A percentile compares a stretch with the other conserved stretches of the same genome.
Evolutionary conservation across 1,140 invertebrate genomes (phyloP).

Genomic region (Anastatus disparis): DNA sequence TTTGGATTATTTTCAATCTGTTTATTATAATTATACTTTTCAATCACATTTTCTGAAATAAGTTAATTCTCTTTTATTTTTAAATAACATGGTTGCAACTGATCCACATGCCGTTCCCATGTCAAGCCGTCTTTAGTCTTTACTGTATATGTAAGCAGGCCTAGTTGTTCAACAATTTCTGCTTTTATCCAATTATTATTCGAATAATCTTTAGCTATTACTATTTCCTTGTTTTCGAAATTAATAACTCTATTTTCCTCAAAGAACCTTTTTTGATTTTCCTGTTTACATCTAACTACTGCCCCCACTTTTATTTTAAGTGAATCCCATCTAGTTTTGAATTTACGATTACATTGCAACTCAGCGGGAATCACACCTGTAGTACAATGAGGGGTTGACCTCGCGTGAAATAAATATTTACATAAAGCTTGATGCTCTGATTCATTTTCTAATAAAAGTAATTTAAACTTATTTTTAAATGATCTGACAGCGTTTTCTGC

Average conservation of each 20-base stretch:
- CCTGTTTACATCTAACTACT: neutral
- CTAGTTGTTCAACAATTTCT: neutral
- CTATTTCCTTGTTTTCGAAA: neutral
- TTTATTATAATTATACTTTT: too few species aligned
- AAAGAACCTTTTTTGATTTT: neutral
- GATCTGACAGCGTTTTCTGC: neutral
- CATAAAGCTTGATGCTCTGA: neutral
- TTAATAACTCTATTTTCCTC: neutral
- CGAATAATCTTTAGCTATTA: neutral
- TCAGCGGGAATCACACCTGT: conserved; percentile 35
- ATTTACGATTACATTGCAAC: conserved; percentile 38
- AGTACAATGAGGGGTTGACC: conserved; percentile 39
- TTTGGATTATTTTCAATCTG: too few species aligned
- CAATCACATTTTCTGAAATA: too few species aligned
- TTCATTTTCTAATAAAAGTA: neutral
- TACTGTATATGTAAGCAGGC: too few species aligned
- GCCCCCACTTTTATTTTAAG: neutral
- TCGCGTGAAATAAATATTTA: conserved; percentile 40
- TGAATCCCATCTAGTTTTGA: conserved; percentile 29
- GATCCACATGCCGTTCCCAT: too few species aligned
- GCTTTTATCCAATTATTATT: too few species aligned
- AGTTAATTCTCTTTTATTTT: too few species aligned
- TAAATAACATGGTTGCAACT: too few species aligned
- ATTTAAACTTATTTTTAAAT: conserved; percentile 45
- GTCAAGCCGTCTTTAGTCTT: too few species aligned